Percentiles rank a stretch among this genome's conserved stretches.
phyloP scores from a whole-genome alignment of 2,888 invertebrate genomes.

The Bimastos eiseni region DNA sequence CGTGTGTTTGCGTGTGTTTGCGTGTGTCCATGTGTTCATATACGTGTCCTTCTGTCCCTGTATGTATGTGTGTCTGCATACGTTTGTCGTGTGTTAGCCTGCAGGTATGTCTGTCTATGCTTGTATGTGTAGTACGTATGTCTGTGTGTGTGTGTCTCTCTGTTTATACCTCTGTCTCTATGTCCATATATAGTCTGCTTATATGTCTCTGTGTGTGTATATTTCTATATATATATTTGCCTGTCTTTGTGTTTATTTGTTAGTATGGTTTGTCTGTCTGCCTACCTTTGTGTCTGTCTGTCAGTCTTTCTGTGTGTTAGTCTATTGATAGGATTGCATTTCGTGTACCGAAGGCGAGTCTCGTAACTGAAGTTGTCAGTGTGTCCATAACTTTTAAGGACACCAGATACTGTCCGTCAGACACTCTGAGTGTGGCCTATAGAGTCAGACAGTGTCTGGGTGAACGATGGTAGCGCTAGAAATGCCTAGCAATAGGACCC shows the following conservation, averaged over 20 bases:
- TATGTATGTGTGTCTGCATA: too few species aligned
- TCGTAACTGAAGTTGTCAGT: background rate
- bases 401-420: background rate
- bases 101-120: too few species aligned
- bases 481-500: background rate
- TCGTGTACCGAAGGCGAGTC: background rate
- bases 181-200: background rate
- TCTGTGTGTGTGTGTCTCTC: background rate
- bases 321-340: background rate
- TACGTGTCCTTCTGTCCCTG: too few species aligned
- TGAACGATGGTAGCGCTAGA: background rate
- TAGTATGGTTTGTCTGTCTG: background rate
- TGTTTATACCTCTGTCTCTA: background rate
- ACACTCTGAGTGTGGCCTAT: too few species aligned
- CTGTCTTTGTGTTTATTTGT: background rate
- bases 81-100: too few species aligned
- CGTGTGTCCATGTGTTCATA: too few species aligned
- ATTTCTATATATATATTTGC: background rate
- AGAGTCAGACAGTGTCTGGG: background rate
- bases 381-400: background rate
- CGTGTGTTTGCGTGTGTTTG: too few species aligned
- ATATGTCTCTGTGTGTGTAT: background rate
- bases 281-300: background rate
- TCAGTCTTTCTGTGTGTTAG: background rate
- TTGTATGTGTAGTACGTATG: too few species aligned